phyloP scores from a whole-genome alignment of 1,140 invertebrate species.

The Xylocopa sonorina region DNA sequence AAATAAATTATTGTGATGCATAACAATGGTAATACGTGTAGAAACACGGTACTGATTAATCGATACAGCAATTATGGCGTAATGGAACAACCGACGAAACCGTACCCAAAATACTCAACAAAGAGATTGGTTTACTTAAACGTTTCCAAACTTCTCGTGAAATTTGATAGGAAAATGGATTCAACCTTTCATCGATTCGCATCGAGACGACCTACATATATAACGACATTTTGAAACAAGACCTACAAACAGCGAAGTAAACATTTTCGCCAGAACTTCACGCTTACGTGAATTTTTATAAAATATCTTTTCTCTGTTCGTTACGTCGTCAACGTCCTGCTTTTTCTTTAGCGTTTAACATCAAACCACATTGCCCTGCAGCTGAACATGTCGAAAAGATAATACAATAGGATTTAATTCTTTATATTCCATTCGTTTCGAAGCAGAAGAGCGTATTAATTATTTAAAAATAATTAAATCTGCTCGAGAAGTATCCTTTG shows the following conservation, averaged over 20 bases:
- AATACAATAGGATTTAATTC: neutral
- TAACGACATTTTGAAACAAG: neutral
- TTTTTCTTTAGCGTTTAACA: too few relatives aligned
- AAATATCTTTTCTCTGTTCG: too few relatives aligned
- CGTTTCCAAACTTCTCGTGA: neutral
- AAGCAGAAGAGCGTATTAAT: neutral
- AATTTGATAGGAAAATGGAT: slow-evolving; percentile 14
- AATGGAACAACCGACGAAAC: neutral
- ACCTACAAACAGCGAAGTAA: neutral
- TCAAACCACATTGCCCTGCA: too few relatives aligned
- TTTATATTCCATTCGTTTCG: neutral
- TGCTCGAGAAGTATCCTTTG: neutral
- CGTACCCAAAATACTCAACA: neutral
- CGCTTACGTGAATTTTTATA: too few relatives aligned
- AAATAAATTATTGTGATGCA: too few relatives aligned
- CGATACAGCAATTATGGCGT: neutral
- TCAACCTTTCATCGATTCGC: neutral
- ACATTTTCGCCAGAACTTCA: too few relatives aligned
- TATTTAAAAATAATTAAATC: too few relatives aligned
- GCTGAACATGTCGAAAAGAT: too few relatives aligned
- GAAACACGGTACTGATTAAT: neutral
- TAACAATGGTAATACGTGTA: too few relatives aligned
- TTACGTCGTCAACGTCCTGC: too few relatives aligned
- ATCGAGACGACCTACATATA: neutral
- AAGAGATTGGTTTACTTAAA: neutral